A percentile compares a stretch with the other conserved stretches of the same genome.
Conservation (phyloP, 2,113 vertebrate species). For the Chaetura pelagica region DNA sequence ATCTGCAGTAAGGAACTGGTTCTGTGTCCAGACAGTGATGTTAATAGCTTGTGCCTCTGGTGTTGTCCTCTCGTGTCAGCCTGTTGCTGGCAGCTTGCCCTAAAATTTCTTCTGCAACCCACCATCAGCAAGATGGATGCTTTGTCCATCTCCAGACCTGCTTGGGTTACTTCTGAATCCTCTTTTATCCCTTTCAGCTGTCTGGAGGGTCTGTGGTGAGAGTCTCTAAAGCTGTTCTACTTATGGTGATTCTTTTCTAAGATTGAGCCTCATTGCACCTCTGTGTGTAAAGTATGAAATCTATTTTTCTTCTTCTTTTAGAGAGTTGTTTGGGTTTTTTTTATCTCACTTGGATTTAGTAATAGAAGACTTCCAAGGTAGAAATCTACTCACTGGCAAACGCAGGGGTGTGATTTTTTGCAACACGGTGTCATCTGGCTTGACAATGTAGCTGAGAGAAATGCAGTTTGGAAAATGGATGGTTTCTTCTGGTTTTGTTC, state of each 20-base stretch:
- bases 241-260: neutral
- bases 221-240: neutral
- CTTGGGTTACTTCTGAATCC: neutral
- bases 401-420: neutral
- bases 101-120: neutral
- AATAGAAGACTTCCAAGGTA: neutral
- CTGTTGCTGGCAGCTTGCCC: neutral
- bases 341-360: neutral
- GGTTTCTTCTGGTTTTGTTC: neutral
- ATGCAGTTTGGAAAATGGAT: neutral
- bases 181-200: neutral
- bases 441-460: neutral
- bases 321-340: rapidly evolving
- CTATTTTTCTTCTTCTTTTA: neutral
- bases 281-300: neutral
- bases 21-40: neutral
- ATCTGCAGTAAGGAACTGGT: neutral
- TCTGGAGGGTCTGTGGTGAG: neutral
- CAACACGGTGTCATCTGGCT: neutral
- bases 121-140: neutral
- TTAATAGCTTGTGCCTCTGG: neutral
- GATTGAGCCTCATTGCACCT: neutral
- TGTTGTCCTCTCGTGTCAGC: neutral
- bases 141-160: neutral
- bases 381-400: neutral